A percentile compares a stretch with the other conserved stretches of the same genome.
phyloP scores from a whole-genome alignment of 2,888 invertebrate species.

The Hemaris fuciformis region DNA sequence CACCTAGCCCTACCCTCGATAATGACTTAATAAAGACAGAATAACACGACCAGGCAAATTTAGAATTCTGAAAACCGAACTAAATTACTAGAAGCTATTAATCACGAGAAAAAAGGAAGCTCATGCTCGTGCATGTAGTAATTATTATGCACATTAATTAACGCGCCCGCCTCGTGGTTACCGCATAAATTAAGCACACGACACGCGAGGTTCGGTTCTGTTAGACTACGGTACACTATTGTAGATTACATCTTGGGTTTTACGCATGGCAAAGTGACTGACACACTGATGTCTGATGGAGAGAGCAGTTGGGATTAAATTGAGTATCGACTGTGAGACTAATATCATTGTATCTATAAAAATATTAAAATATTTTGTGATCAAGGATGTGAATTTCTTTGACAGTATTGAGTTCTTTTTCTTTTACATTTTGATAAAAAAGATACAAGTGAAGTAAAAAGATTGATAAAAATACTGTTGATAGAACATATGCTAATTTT shows the following conservation, averaged over 20 bases:
- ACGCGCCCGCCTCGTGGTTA: constrained; percentile 44
- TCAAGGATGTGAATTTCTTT: too few relatives aligned
- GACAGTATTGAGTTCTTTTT: too few relatives aligned
- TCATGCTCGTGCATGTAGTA: constrained; percentile 67
- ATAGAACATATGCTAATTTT: too few relatives aligned
- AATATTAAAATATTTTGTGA: too few relatives aligned
- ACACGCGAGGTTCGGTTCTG: constrained; percentile 49
- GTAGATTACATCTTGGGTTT: not conserved
- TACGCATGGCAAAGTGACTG: not conserved
- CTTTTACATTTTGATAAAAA: too few relatives aligned
- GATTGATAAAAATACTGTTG: too few relatives aligned
- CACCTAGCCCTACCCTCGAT: not conserved
- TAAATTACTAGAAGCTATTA: constrained; percentile 72
- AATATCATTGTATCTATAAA: too few relatives aligned
- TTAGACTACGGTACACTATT: not conserved
- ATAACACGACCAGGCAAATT: constrained; percentile 23
- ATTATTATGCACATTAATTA: constrained; percentile 82
- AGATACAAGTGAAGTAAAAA: too few relatives aligned
- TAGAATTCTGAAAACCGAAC: constrained; percentile 41
- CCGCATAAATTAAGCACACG: constrained; percentile 56
- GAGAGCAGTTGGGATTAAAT: too few relatives aligned
- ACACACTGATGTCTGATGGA: too few relatives aligned
- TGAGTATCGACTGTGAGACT: too few relatives aligned
- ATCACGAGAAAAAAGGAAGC: constrained; percentile 79
- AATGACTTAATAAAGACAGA: constrained; percentile 3